Base-by-base conservation (phyloP, 2,113 vertebrate genomes). In the Anolis carolinensis region DNA sequence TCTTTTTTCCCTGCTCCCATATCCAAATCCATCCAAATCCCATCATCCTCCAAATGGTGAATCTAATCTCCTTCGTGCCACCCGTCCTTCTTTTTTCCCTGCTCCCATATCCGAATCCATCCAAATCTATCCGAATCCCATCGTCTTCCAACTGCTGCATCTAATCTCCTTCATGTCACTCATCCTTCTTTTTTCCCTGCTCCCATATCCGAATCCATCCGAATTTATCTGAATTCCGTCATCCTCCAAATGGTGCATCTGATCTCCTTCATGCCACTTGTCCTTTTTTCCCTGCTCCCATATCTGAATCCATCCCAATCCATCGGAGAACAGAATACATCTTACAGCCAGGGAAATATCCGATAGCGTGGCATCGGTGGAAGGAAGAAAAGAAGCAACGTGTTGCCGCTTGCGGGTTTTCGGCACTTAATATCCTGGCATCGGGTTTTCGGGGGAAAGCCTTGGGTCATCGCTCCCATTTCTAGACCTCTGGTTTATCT, bases 361-460 rank as follows among this genome's bases (percentile, higher is more conserved):
- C 39, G 5, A 44, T 44, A 44, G 39, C 2, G 39, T 44, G 39
- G 39, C 39, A 44, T 44, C 39, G 5, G 39, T 44, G 39, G 39
- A 44, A 44, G 39, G 39, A 44, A 44, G 39, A 44, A 44, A 98
- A 98, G 98, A 98, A 98, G 98, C 87, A 89, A 91, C 90, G 74
- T 90, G 95, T 98, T 97, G 92, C 85, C 8, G 88, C 79, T 93
- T 92, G 87, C 89, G 91, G 90, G 96, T 95, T 96, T 96, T 97
- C 95, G 90, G 81, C 92, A 96, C 95, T 96, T 93, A 95, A 34
- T 59, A 88, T 95, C 96, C 97, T 97, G 97, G 96, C 97, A 96
- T 95, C 90, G 96, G 87, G 92, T 87, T 91, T 97, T 98, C 97
- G 2, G 4, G 7, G 4, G 7, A 32, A 95, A 95, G 95, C 91